Evolutionary conservation across 2,797 vertebrate genomes (phyloP), one percentile per base, ranked within the genome.

Genomic region (Acestrorhynchus altus): DNA sequence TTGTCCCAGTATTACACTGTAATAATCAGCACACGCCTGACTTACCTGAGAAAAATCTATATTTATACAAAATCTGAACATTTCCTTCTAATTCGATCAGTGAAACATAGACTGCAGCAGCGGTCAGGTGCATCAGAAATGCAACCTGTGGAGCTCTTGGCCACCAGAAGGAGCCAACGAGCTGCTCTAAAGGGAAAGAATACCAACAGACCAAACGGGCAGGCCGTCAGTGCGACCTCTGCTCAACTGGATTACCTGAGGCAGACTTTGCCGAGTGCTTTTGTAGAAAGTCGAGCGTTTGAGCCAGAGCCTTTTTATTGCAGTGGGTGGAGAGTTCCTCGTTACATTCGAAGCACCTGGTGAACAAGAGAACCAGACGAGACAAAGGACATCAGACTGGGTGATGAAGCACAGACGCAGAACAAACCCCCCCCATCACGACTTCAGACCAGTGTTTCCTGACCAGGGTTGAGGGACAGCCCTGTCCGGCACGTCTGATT

Each of bases 291-390:
- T 99, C 97, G 88, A 99, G 93, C 72, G 96, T 95, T 89, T 98
- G 97, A 86, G 96, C 94, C 92, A 99, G 92, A 87, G 94, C 95
- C 82, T 98, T 99, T 92, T 98, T 98, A 92, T 98, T 98, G 90
- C 96, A 98, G 81, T 98, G 94, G 57, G 95, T 97, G 81, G 95
- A 98, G 83, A 99, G 94, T 84, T 98, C 96, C 92, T 98, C 97
- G 74, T 98, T 94, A 91, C 98, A 99, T 90, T 98, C 96, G n/a
- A 97, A 97, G 92, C 97, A 99, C 96, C 98, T 99, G 85, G n/a
- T 18, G 56, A 63, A 64, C 64, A 44, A 69, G 61, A 40, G 16
- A 35, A 28, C 40, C 6, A 72, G 24, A 11, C n/a, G 13, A 26
- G 40, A 26, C 1, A 4, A 26, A 47, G 26, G 0, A 8, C 2